Evolutionary conservation across 1,140 invertebrate species (phyloP).

Genomic region (Ceratina calcarata): DNA sequence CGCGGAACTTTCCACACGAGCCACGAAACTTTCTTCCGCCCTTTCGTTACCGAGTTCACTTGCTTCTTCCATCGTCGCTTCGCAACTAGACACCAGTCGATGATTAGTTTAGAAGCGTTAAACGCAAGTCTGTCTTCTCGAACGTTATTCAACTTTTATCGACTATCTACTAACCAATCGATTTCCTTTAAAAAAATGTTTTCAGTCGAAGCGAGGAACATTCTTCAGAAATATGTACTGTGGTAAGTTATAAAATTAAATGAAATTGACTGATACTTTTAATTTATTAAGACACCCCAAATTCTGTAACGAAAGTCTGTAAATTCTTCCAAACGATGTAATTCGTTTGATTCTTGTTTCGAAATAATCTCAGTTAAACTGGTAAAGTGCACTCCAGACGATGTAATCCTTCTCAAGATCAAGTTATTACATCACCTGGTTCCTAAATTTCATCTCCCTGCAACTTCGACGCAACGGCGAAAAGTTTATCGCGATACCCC

Average conservation of each 20-base stretch:
- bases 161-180: background rate
- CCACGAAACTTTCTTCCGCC: conserved; percentile 25
- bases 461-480: background rate
- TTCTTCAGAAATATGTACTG: no score
- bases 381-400: no score
- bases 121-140: background rate
- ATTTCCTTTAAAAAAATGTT: background rate
- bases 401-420: background rate
- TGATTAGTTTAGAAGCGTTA: conserved; percentile 16
- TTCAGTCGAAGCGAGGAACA: no score
- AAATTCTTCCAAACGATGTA: no score
- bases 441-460: background rate
- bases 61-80: conserved; percentile 1
- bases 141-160: background rate
- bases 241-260: no score
- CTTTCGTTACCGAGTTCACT: conserved; percentile 9
- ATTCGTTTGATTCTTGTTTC: background rate
- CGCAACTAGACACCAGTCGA: background rate
- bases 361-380: background rate
- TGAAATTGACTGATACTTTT: no score
- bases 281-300: no score
- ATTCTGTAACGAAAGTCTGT: background rate
- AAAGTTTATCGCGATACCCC: conserved; percentile 10
- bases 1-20: conserved; percentile 3
- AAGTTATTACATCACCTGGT: background rate